Evolutionary conservation across 2,888 invertebrate species (phyloP).

Genomic region (Quadroppia sp.): DNA sequence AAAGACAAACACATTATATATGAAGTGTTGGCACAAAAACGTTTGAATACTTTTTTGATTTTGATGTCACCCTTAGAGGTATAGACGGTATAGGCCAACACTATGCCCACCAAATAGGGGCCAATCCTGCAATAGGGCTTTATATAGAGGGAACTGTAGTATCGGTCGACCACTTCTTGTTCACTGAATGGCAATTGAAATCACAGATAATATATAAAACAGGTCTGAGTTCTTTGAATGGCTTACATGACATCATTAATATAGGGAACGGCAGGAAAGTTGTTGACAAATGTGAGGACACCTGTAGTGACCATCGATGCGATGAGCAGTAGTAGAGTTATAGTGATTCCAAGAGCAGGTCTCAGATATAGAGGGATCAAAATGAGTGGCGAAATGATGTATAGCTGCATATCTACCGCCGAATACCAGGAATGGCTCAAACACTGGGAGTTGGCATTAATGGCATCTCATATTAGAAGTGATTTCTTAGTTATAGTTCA

Average conservation of each 20-base stretch:
- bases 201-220: neutral
- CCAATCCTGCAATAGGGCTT: constrained; percentile 49
- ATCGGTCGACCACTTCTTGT: constrained; percentile 44
- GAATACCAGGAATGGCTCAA: constrained; percentile 49
- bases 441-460: constrained; percentile 44
- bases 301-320: constrained; percentile 45
- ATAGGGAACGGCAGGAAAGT: constrained; percentile 49
- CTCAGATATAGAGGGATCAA: constrained; percentile 45
- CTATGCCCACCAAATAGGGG: constrained; percentile 49
- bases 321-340: constrained; percentile 40
- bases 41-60: constrained; percentile 43
- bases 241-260: constrained; percentile 47
- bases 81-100: constrained; percentile 46
- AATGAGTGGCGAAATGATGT: constrained; percentile 46
- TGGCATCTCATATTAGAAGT: neutral
- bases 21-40: neutral
- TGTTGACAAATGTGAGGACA: constrained; percentile 45
- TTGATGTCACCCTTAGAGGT: constrained; percentile 43
- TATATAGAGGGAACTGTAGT: constrained; percentile 47
- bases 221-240: neutral
- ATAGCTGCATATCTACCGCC: constrained; percentile 49
- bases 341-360: constrained; percentile 40
- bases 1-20: neutral
- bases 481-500: neutral
- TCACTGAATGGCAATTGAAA: constrained; percentile 41